Percentiles rank a stretch among this genome's conserved stretches.
Conservation (phyloP, 2,888 invertebrate species). For the Dicyrtomina minuta region DNA sequence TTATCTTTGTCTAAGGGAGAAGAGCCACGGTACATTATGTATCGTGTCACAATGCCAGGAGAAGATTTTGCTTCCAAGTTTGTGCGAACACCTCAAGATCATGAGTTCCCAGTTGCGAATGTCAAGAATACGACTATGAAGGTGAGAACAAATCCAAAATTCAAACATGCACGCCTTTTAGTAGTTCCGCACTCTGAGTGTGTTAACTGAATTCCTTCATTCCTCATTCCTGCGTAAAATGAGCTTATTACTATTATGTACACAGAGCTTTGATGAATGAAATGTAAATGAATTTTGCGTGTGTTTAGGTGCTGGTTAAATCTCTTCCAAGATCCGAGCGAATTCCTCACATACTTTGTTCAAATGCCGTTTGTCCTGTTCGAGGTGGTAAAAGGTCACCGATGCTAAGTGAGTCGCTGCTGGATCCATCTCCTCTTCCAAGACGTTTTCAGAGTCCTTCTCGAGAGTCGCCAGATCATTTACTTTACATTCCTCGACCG, state of each 20-base stretch:
- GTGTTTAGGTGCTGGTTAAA: conserved; percentile 60
- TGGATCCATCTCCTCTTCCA: conserved; percentile 57
- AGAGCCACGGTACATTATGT: conserved; percentile 62
- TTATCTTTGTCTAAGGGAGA: conserved; percentile 60
- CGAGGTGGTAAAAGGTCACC: conserved; percentile 49
- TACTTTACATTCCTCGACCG: conserved; percentile 52
- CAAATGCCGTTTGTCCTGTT: conserved; percentile 50
- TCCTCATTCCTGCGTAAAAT: not conserved
- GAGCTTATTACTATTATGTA: not conserved
- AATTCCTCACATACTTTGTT: conserved; percentile 66
- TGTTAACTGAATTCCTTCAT: not conserved
- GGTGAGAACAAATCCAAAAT: conserved; percentile 56
- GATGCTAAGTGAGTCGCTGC: conserved; percentile 57
- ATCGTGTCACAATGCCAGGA: conserved; percentile 69
- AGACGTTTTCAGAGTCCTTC: conserved; percentile 56
- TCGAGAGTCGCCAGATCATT: conserved; percentile 56
- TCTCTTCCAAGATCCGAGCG: conserved; percentile 71
- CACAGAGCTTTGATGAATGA: conserved; percentile 5
- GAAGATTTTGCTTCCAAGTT: conserved; percentile 65
- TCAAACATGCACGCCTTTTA: not conserved
- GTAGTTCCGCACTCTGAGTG: not conserved
- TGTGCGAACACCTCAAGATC: conserved; percentile 60
- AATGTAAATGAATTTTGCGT: conserved; percentile 4
- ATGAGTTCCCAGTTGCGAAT: conserved; percentile 71
- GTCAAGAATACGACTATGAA: conserved; percentile 63